These are phyloP conservation scores for Eristalis arbustorum DNA, from an alignment of 2,888 invertebrate species.

Conservation along the genomic window DNA sequence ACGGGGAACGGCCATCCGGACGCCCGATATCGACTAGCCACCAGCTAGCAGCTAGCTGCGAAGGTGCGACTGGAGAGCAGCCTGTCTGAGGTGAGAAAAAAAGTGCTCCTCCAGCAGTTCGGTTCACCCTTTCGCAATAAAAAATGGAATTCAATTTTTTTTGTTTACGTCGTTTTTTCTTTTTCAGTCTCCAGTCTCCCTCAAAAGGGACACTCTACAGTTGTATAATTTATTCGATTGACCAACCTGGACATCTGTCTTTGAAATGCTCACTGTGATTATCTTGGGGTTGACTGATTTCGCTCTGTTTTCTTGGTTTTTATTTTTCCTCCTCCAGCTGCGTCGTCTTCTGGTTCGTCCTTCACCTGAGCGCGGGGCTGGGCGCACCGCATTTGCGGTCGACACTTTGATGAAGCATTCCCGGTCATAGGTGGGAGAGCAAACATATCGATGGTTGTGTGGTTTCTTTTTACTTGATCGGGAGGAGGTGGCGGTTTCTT, in stretches of 20 bases:
- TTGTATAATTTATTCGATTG: constrained; percentile 69
- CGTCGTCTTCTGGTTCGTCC: not conserved
- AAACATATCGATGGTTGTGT: not conserved
- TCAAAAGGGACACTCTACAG: constrained; percentile 29
- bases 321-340: not conserved
- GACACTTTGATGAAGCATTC: constrained; percentile 45
- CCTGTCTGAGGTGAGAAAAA: constrained; percentile 32
- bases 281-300: constrained; percentile 69
- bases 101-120: constrained; percentile 25
- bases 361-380: not conserved
- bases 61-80: constrained; percentile 24
- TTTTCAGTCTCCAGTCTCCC: too few relatives aligned
- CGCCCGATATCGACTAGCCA: constrained; percentile 8
- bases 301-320: constrained; percentile 20
- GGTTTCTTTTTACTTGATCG: not conserved
- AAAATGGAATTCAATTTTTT: constrained; percentile 60
- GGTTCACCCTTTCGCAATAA: constrained; percentile 45
- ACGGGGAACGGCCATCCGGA: constrained; percentile 41
- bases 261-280: constrained; percentile 66
- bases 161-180: constrained; percentile 10
- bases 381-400: constrained; percentile 46
- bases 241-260: constrained; percentile 69
- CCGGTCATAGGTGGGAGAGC: not conserved
- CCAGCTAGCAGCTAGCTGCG: not conserved
- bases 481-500: not conserved